Base-by-base conservation (phyloP, 1,140 invertebrate genomes). In the Brachionus rotundiformis region DNA sequence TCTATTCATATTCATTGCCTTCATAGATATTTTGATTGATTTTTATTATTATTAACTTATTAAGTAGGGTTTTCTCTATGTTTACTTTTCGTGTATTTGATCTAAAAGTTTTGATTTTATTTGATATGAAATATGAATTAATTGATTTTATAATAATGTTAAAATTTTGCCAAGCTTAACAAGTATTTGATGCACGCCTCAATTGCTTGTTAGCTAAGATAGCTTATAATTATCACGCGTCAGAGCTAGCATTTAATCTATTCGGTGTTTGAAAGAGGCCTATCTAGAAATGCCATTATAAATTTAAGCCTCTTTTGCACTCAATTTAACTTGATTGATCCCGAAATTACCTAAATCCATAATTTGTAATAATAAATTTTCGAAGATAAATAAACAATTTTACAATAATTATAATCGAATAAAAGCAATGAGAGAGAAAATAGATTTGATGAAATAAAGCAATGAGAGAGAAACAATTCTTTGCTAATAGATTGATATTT, bases 401-500 rank as follows among this genome's bases (percentile, higher is more conserved):
- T 73, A 25, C 19, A 44, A 25, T 44, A 73, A 25, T 44, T n/a
- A 44, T 73, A 73, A 73, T 44, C 41, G 33, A 73, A 73, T 73
- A 44, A 44, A 73, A 44, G 19, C 36, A 44, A 44, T 19, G 36
- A 25, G 33, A 36, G 33, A 71, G 33, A 71, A 71, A 71, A 36
- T 19, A 71, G 33, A 39, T 44, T 44, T 44, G 41, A 73, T 41
- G 41, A 73, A 41, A 44, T 44, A 36, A 71, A 71, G 65, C 19
- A 29, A 11, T 63, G 61, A 71, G 31, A 71, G 33, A 33, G 33
- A 36, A 71, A 71, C 29, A 71, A 73, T 41, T 41, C 19, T 73
- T 73, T 41, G 36, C 68, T 73, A 41, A 73, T 73, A 73, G 39
- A 73, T 73, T 73, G 68, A 73, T 73, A 73, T 73, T 73, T 73